A percentile compares a stretch with the other conserved stretches of the same genome.
phyloP scores from a whole-genome alignment of 1,140 invertebrate genomes.

The Zaprionus inermis region DNA sequence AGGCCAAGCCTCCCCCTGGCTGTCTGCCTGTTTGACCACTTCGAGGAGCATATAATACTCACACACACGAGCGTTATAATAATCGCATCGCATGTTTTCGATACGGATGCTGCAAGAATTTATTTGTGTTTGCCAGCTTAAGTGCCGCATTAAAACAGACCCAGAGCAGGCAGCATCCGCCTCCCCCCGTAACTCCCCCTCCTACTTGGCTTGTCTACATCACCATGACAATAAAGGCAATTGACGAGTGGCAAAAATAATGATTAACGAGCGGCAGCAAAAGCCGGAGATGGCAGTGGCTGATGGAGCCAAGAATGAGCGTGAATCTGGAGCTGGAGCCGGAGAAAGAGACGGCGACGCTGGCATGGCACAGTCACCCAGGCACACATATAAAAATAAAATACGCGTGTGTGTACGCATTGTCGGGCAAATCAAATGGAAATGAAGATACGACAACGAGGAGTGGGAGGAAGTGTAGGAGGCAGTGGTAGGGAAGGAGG shows the following conservation, averaged over 20 bases:
- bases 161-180: slow-evolving; percentile 26
- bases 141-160: slow-evolving; percentile 77
- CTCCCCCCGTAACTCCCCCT: neutral
- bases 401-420: slow-evolving; percentile 28
- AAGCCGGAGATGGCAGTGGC: slow-evolving; percentile 29
- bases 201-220: slow-evolving; percentile 49
- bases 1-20: slow-evolving; percentile 6
- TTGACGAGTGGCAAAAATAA: slow-evolving; percentile 81
- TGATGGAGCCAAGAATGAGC: slow-evolving; percentile 24
- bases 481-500: slow-evolving; percentile 12
- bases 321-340: neutral
- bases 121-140: slow-evolving; percentile 64
- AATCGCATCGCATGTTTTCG: neutral
- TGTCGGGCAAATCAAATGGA: slow-evolving; percentile 54
- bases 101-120: slow-evolving; percentile 19
- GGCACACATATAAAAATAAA: slow-evolving; percentile 55
- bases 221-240: slow-evolving; percentile 82
- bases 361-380: slow-evolving; percentile 57
- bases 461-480: neutral
- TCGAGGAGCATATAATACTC: slow-evolving; percentile 3
- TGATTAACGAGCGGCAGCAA: slow-evolving; percentile 70
- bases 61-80: neutral
- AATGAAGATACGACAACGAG: slow-evolving; percentile 35
- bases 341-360: neutral
- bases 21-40: slow-evolving; percentile 45